Percentiles rank a stretch among this genome's conserved stretches.
Evolutionary conservation across 2,888 invertebrate genomes (phyloP).

Genomic region (Phalangium opilio): DNA sequence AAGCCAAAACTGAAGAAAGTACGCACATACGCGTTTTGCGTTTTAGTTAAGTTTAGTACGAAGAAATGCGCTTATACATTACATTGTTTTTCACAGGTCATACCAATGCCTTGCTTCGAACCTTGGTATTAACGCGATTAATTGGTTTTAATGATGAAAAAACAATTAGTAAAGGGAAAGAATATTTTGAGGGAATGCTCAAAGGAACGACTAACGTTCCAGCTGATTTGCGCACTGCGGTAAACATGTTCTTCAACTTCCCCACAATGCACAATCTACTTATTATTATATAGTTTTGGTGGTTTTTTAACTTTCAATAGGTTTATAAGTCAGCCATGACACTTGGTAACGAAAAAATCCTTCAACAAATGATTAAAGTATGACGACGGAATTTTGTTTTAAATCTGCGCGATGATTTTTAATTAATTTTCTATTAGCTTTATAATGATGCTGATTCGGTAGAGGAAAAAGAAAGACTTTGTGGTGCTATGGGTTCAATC

Average conservation of each 20-base stretch:
- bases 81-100: constrained; percentile 42
- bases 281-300: no score
- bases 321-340: constrained; percentile 67
- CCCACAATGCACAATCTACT: no score
- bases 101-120: constrained; percentile 66
- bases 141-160: constrained; percentile 64
- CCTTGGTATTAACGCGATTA: constrained; percentile 64
- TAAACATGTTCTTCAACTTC: no score
- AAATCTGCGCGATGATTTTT: neutral
- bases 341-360: constrained; percentile 51
- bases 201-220: constrained; percentile 45
- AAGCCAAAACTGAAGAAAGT: constrained; percentile 55
- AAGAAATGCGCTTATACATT: no score
- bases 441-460: constrained; percentile 68
- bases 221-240: constrained; percentile 65
- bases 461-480: constrained; percentile 84
- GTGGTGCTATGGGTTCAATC: constrained; percentile 65
- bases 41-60: no score
- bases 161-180: constrained; percentile 58
- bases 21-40: no score
- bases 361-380: constrained; percentile 55
- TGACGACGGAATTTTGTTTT: neutral
- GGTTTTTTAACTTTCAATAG: no score
- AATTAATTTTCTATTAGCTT: constrained; percentile 1
- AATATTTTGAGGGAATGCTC: constrained; percentile 48